These are phyloP conservation scores for Cheilinus undulatus DNA, from an alignment of 2,113 vertebrate genomes.

Conservation along the genomic window DNA sequence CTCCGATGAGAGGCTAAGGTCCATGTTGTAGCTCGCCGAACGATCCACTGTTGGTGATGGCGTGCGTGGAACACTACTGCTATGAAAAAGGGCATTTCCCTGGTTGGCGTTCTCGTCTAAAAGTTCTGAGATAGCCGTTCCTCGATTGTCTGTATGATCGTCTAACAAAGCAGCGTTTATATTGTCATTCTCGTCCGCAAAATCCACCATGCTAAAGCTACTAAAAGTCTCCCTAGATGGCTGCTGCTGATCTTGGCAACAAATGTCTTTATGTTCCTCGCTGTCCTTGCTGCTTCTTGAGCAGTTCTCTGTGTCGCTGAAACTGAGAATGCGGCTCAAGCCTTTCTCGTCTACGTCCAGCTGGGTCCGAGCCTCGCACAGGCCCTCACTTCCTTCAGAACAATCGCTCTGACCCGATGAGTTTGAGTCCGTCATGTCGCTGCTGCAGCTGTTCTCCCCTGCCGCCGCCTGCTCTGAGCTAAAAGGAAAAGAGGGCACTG, in stretches of 20 bases:
- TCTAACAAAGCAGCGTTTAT: slow-evolving; percentile 71
- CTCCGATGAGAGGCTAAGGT: slow-evolving; percentile 93
- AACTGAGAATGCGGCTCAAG: slow-evolving; percentile 90
- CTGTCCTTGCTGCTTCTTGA: slow-evolving; percentile 54
- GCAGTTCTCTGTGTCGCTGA: slow-evolving; percentile 87
- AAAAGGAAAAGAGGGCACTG: slow-evolving; percentile 86
- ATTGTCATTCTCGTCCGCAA: slow-evolving; percentile 84
- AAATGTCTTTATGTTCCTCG: slow-evolving; percentile 31
- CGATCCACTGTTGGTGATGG: slow-evolving; percentile 80
- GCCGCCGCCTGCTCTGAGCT: slow-evolving; percentile 79
- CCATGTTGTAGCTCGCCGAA: slow-evolving; percentile 87
- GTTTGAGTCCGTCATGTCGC: slow-evolving; percentile 93
- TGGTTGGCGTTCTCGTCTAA: slow-evolving; percentile 96
- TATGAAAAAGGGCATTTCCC: slow-evolving; percentile 86
- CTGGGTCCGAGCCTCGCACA: slow-evolving; percentile 76
- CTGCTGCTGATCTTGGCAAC: slow-evolving; percentile 61
- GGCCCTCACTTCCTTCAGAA: slow-evolving; percentile 71
- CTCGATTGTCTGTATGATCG: slow-evolving; percentile 76
- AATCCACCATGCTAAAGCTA: slow-evolving; percentile 88
- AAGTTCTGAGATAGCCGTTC: slow-evolving; percentile 85
- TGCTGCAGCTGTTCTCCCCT: slow-evolving; percentile 93
- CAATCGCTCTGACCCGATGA: slow-evolving; percentile 87
- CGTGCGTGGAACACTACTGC: slow-evolving; percentile 81
- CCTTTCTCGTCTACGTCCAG: slow-evolving; percentile 87
- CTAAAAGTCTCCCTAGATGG: slow-evolving; percentile 80